Evolutionary conservation across 2,888 invertebrate species (phyloP).

Genomic region (Acleris cristana): DNA sequence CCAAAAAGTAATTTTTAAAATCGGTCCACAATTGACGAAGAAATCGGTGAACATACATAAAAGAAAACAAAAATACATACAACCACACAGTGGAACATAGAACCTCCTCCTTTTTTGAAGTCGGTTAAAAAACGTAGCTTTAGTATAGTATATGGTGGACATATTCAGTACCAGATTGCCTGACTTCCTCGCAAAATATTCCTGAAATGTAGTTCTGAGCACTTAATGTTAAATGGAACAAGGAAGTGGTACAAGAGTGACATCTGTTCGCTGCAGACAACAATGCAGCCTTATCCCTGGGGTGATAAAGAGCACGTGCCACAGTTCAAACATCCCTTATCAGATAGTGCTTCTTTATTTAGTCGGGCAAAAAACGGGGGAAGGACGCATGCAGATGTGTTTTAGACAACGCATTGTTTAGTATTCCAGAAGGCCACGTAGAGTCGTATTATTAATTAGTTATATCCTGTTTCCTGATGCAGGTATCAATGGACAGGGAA

Average conservation of each 20-base stretch:
- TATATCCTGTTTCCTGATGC: not conserved
- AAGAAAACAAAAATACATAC: too few species aligned
- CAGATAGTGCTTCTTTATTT: conserved; percentile 18
- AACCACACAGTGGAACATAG: too few species aligned
- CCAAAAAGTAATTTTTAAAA: too few species aligned
- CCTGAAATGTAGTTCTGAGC: not conserved
- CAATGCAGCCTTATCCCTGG: conserved; percentile 19
- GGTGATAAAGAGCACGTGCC: conserved; percentile 15
- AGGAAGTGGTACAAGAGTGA: conserved; percentile 2
- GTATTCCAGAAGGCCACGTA: not conserved
- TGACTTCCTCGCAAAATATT: too few species aligned
- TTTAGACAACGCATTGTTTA: conserved; percentile 7
- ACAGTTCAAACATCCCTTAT: conserved; percentile 11
- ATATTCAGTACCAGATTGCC: too few species aligned
- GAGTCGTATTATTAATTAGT: not conserved
- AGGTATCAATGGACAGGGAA: too few species aligned
- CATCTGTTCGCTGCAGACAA: conserved; percentile 8
- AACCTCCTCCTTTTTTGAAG: too few species aligned
- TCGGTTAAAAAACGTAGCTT: too few species aligned
- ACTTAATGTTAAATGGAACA: not conserved
- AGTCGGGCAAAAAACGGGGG: conserved; percentile 11
- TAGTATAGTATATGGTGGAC: too few species aligned
- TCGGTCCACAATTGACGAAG: too few species aligned
- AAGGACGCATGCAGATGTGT: conserved; percentile 12
- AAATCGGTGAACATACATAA: too few species aligned